A percentile compares a stretch with the other conserved stretches of the same genome.
These are phyloP conservation scores for Tortrix viridana DNA, from an alignment of 2,888 invertebrate genomes.

Conservation along the genomic window DNA sequence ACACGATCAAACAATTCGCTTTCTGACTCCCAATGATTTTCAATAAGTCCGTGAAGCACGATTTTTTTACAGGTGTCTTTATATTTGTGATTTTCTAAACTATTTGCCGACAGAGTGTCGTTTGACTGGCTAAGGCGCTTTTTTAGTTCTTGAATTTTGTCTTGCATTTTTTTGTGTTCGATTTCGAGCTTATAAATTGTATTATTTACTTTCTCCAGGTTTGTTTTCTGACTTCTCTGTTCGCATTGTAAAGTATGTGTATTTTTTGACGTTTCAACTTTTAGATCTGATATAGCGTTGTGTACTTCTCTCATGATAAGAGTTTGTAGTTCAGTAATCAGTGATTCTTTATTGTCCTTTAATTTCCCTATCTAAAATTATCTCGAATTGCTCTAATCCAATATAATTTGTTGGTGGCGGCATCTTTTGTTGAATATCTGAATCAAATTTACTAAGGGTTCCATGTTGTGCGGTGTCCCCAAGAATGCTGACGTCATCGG, in stretches of 20 bases:
- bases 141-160: neutral
- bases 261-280: neutral
- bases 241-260: neutral
- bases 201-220: neutral
- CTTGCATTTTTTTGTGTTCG: slow-evolving; percentile 1
- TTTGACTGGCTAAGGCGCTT: neutral
- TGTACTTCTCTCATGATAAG: neutral
- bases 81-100: neutral
- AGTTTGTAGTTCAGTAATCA: neutral
- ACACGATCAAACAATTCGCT: neutral
- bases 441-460: too few species aligned
- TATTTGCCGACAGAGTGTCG: neutral
- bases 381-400: slow-evolving; percentile 2
- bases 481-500: too few species aligned
- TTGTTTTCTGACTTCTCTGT: neutral
- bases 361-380: slow-evolving; percentile 2
- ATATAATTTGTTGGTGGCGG: too few species aligned
- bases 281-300: neutral
- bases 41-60: neutral
- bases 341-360: slow-evolving; percentile 1
- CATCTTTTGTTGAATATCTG: too few species aligned
- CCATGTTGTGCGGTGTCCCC: too few species aligned
- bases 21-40: slow-evolving; percentile 1
- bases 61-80: slow-evolving; percentile 1
- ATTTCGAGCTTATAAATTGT: neutral